These are phyloP conservation scores for Rhinogobio ventralis DNA, from an alignment of 2,797 vertebrate species.

Conservation along the genomic window DNA sequence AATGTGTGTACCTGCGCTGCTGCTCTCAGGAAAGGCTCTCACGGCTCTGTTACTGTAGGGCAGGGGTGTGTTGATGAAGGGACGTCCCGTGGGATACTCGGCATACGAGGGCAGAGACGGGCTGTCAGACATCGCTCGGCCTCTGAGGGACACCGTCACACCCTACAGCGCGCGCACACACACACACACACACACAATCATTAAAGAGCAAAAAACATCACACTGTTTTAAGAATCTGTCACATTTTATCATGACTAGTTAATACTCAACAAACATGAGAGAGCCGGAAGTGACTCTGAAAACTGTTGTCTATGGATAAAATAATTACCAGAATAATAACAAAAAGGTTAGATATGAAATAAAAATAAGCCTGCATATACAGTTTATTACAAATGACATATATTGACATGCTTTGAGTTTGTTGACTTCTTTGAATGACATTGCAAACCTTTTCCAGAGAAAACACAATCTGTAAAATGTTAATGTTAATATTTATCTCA, in stretches of 20 bases:
- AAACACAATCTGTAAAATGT: not conserved
- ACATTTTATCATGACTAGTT: not conserved
- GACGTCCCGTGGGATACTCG: slow-evolving; percentile 84
- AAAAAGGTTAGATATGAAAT: not conserved
- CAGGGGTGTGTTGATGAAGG: slow-evolving; percentile 81
- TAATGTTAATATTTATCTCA: no score
- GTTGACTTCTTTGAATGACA: not conserved
- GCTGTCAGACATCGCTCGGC: slow-evolving; percentile 69
- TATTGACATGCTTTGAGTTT: not conserved
- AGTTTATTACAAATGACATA: not conserved
- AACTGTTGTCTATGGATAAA: no score
- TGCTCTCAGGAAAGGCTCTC: slow-evolving; percentile 91
- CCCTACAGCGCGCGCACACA: not conserved
- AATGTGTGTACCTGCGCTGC: slow-evolving; percentile 82
- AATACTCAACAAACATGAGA: not conserved
- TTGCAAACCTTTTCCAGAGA: not conserved
- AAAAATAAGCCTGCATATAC: not conserved
- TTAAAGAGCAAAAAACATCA: not conserved
- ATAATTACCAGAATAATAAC: not conserved
- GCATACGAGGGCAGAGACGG: slow-evolving; percentile 82
- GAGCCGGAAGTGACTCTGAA: not conserved
- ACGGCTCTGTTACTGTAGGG: slow-evolving; percentile 73
- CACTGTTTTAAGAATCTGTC: no score
- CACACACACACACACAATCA: slow-evolving; percentile 28
- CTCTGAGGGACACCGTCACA: slow-evolving; percentile 50